These are phyloP conservation scores for Meriones psammophilus DNA, from an alignment of 2,797 vertebrate species.

Conservation along the genomic window DNA sequence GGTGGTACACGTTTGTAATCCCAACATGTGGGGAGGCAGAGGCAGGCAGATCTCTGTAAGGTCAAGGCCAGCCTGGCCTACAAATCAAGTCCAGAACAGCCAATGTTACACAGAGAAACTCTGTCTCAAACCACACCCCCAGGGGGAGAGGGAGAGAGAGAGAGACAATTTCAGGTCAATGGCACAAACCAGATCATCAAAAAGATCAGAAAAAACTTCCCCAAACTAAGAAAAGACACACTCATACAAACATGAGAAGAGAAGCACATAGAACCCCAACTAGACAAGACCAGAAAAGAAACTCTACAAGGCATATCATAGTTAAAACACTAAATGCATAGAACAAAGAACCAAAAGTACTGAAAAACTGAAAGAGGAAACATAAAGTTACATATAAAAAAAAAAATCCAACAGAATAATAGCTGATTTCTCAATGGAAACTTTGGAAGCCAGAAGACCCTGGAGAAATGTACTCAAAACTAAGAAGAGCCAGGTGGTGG, in stretches of 20 bases:
- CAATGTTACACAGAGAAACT: too few relatives aligned
- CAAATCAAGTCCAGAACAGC: too few relatives aligned
- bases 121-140: too few relatives aligned
- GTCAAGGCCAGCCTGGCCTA: too few relatives aligned
- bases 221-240: not conserved
- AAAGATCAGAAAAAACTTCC: not conserved
- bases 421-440: not conserved
- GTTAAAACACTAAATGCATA: not conserved
- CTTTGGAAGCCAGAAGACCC: not conserved
- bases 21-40: too few relatives aligned
- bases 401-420: not conserved
- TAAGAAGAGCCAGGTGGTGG: too few relatives aligned
- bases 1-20: too few relatives aligned
- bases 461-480: not conserved
- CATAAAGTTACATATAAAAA: not conserved
- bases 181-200: not conserved
- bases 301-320: not conserved
- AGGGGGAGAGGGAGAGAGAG: not conserved
- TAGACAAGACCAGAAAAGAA: not conserved
- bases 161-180: not conserved
- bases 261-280: not conserved
- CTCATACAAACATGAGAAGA: not conserved
- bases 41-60: too few relatives aligned
- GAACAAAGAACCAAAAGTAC: not conserved
- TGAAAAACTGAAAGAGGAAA: not conserved